Conservation (phyloP, 2,888 invertebrate genomes). For the Plebejus argus region DNA sequence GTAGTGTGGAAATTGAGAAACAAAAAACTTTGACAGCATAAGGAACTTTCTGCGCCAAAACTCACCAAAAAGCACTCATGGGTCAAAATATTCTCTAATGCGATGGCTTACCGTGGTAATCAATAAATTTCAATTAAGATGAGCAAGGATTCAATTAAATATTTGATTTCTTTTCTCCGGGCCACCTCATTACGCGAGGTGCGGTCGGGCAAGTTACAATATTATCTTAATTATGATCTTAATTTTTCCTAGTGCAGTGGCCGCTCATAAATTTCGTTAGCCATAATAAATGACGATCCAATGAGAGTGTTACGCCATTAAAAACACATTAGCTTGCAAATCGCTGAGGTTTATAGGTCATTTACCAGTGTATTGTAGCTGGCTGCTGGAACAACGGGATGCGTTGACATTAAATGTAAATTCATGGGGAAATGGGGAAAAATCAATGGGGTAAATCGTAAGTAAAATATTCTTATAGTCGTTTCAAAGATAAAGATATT, state of each 20-base stretch:
- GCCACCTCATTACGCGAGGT: background rate
- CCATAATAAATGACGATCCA: constrained; percentile 68
- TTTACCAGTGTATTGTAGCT: constrained; percentile 58
- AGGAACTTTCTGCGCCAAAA: background rate
- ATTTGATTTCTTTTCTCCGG: constrained; percentile 12
- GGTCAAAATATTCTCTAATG: background rate
- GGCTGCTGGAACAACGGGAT: constrained; percentile 43
- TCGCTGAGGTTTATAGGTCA: constrained; percentile 66
- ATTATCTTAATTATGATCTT: constrained; percentile 22
- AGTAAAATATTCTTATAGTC: constrained; percentile 28
- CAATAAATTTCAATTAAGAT: background rate
- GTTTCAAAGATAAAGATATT: background rate
- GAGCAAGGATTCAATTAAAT: background rate
- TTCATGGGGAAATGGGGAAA: constrained; percentile 25
- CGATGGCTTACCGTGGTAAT: background rate
- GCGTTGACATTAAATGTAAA: constrained; percentile 37
- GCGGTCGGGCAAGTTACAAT: background rate
- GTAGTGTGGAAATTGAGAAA: too few species aligned
- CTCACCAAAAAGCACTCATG: background rate
- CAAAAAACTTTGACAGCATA: too few species aligned
- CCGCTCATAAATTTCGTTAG: constrained; percentile 59
- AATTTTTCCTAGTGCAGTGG: constrained; percentile 37
- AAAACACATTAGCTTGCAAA: constrained; percentile 71
- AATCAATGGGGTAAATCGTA: constrained; percentile 24
- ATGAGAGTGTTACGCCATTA: constrained; percentile 72